Conservation (phyloP, 2,888 invertebrate species). For the Tenthredo livida region DNA sequence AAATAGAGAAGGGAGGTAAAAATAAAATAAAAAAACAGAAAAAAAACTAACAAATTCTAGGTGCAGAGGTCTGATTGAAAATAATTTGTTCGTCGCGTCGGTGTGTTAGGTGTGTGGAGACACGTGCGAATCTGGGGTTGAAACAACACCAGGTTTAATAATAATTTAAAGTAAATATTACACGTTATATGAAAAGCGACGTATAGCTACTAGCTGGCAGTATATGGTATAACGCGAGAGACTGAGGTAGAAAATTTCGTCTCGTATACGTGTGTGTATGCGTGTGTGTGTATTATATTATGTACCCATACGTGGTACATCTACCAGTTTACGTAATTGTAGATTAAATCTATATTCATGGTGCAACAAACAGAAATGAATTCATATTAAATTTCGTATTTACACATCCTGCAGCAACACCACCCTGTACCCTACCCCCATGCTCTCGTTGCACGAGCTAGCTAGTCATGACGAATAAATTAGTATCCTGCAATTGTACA, state of each 20-base stretch:
- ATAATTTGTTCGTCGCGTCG: background rate
- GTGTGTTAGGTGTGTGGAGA: too few relatives aligned
- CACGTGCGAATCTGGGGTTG: background rate
- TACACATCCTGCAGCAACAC: background rate
- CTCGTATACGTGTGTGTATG: background rate
- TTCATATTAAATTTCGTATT: conserved; percentile 38
- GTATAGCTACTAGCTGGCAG: background rate
- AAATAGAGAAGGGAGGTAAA: background rate
- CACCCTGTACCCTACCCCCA: background rate
- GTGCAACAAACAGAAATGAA: conserved; percentile 29
- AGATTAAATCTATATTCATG: conserved; percentile 42
- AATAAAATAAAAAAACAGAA: background rate
- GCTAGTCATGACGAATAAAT: conserved; percentile 4
- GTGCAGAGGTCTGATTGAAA: background rate
- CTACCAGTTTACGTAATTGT: conserved; percentile 31
- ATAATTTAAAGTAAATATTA: conserved; percentile 43
- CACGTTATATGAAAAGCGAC: background rate
- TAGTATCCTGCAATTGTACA: conserved; percentile 16
- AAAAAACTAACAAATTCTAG: background rate
- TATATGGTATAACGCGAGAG: background rate
- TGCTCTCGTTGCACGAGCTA: background rate
- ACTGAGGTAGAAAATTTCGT: background rate
- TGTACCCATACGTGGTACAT: background rate
- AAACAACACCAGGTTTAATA: conserved; percentile 23
- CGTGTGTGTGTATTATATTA: background rate